phyloP scores from a whole-genome alignment of 2,113 vertebrate genomes.

The Callithrix jacchus region DNA sequence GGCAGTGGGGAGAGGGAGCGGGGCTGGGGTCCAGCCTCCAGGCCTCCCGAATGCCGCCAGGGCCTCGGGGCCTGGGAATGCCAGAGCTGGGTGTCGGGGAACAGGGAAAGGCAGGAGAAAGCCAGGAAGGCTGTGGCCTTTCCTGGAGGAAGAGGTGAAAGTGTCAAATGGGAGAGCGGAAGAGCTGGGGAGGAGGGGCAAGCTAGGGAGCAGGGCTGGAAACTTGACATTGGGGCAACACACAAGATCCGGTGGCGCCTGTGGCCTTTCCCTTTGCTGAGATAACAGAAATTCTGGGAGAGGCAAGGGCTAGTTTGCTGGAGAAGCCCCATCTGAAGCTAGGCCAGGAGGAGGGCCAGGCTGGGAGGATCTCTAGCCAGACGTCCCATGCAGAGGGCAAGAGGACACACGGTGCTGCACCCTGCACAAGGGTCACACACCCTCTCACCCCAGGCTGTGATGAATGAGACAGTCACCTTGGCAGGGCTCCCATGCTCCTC shows the following conservation, averaged over 20 bases:
- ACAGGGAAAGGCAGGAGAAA: not conserved
- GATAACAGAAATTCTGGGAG: conserved; percentile 16
- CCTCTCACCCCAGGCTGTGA: not conserved
- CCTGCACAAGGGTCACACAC: not conserved
- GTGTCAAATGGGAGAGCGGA: not conserved
- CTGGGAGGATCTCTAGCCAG: not conserved
- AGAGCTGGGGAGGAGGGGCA: not conserved
- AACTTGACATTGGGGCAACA: not conserved
- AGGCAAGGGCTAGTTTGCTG: not conserved
- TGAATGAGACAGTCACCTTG: not conserved
- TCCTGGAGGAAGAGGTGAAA: not conserved
- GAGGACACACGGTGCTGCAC: not conserved
- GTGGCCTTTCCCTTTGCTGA: conserved; percentile 18
- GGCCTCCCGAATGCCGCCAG: not conserved
- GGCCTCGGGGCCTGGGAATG: not conserved
- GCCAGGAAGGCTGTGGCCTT: not conserved
- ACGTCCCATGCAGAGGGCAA: not conserved
- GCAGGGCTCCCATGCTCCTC: not conserved
- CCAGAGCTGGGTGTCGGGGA: not conserved
- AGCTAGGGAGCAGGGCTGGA: not conserved
- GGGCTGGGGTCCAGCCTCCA: not conserved
- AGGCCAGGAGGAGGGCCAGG: not conserved
- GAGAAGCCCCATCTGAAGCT: not conserved
- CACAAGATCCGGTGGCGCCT: not conserved
- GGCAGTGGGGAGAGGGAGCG: not conserved